phyloP scores from a whole-genome alignment of 2,797 vertebrate genomes.

The Sus cebifrons region DNA sequence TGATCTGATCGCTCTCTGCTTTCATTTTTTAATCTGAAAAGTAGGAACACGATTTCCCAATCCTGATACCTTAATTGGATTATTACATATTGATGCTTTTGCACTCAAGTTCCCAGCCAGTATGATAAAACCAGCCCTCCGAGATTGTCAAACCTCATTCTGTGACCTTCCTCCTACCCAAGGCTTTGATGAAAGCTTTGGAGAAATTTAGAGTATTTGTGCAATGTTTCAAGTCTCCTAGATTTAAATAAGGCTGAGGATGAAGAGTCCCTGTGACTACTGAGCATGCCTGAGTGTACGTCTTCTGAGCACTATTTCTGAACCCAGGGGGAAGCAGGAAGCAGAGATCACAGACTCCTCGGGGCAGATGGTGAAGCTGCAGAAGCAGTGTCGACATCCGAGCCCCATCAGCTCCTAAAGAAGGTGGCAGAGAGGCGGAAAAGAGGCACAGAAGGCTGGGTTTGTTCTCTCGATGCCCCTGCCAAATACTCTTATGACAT shows the following conservation, averaged over 20 bases:
- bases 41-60: background rate
- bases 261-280: background rate
- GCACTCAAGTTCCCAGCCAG: background rate
- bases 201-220: background rate
- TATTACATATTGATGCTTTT: slow-evolving; percentile 13
- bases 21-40: slow-evolving; percentile 67
- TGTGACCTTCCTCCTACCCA: background rate
- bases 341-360: background rate
- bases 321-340: background rate
- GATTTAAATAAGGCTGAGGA: background rate
- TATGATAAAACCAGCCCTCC: slow-evolving; percentile 18
- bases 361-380: background rate
- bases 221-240: slow-evolving; percentile 21
- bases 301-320: background rate
- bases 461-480: background rate
- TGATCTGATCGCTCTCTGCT: slow-evolving; percentile 45
- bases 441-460: background rate
- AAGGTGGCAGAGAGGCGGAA: background rate
- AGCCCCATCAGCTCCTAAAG: background rate
- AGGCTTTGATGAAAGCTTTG: background rate
- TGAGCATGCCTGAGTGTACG: no score
- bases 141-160: background rate
- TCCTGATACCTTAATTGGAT: slow-evolving; percentile 57
- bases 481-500: background rate
- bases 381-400: background rate